Evolutionary conservation across 2,888 invertebrate genomes (phyloP).

Genomic region (Oligia fasciuncula): DNA sequence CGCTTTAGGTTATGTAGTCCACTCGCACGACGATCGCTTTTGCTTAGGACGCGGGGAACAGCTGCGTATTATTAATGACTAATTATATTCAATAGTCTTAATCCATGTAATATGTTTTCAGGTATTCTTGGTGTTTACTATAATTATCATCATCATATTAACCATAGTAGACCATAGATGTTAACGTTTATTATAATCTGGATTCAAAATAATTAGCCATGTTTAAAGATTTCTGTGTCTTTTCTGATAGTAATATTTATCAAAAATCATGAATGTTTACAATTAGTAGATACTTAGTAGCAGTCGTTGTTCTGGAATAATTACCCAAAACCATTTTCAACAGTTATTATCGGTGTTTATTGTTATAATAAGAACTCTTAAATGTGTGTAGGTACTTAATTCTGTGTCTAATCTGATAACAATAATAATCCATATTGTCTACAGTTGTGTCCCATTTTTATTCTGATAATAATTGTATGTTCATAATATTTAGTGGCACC

Average conservation of each 20-base stretch:
- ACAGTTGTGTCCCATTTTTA: slow-evolving; percentile 7
- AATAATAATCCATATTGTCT: slow-evolving; percentile 8
- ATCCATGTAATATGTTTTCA: slow-evolving; percentile 33
- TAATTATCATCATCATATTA: slow-evolving; percentile 15
- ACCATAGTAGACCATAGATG: slow-evolving; percentile 19
- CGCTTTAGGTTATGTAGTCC: too few relatives aligned
- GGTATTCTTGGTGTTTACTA: slow-evolving; percentile 31
- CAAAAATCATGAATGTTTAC: slow-evolving; percentile 16
- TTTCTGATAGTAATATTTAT: slow-evolving; percentile 20
- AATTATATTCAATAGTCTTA: slow-evolving; percentile 28
- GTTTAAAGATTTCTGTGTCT: slow-evolving; percentile 10
- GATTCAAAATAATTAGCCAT: slow-evolving; percentile 1
- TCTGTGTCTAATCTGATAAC: slow-evolving; percentile 34
- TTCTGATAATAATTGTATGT: slow-evolving; percentile 22
- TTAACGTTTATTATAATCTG: slow-evolving; percentile 9
- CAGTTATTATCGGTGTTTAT: slow-evolving; percentile 43
- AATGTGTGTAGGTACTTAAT: slow-evolving; percentile 43
- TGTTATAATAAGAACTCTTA: slow-evolving; percentile 44
- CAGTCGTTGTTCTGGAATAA: slow-evolving; percentile 19
- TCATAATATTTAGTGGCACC: slow-evolving; percentile 24
- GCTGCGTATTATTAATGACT: neutral
- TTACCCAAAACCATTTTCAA: neutral
- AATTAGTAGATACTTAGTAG: neutral
- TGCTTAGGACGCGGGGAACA: neutral
- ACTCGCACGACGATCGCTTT: neutral